phyloP scores from a whole-genome alignment of 2,113 vertebrate species.

The Halichoerus grypus region DNA sequence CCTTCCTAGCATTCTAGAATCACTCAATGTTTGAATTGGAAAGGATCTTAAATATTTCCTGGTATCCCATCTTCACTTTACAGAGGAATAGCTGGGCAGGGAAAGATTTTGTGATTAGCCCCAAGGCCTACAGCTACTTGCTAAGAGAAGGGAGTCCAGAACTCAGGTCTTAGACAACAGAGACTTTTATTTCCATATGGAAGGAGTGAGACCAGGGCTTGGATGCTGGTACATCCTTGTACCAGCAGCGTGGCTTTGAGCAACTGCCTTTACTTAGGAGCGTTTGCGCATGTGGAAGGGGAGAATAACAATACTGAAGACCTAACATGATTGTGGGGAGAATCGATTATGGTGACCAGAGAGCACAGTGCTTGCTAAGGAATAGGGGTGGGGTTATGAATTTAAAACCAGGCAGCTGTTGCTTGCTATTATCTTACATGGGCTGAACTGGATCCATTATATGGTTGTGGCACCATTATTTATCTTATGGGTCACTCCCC shows the following conservation, averaged over 20 bases:
- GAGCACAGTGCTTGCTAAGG: not conserved
- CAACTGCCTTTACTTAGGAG: not conserved
- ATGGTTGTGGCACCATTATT: not conserved
- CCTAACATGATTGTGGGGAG: not conserved
- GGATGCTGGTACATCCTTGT: not conserved
- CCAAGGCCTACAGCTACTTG: not conserved
- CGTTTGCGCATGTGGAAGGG: not conserved
- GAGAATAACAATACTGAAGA: not conserved
- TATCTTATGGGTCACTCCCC: not conserved
- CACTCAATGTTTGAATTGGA: not conserved
- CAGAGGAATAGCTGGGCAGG: not conserved
- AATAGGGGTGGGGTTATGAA: not conserved
- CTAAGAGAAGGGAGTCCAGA: not conserved
- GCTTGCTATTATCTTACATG: not conserved
- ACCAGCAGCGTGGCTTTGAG: not conserved
- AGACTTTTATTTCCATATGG: not conserved
- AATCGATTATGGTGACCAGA: not conserved
- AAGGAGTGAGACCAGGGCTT: not conserved
- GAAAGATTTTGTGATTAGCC: not conserved
- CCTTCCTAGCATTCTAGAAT: not conserved
- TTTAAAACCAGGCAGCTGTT: not conserved
- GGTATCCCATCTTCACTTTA: not conserved
- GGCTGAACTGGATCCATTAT: not conserved
- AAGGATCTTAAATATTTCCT: not conserved
- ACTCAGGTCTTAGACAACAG: not conserved